Evolutionary conservation across 2,888 invertebrate species (phyloP).

Genomic region (Meiosimyza platycephala): DNA sequence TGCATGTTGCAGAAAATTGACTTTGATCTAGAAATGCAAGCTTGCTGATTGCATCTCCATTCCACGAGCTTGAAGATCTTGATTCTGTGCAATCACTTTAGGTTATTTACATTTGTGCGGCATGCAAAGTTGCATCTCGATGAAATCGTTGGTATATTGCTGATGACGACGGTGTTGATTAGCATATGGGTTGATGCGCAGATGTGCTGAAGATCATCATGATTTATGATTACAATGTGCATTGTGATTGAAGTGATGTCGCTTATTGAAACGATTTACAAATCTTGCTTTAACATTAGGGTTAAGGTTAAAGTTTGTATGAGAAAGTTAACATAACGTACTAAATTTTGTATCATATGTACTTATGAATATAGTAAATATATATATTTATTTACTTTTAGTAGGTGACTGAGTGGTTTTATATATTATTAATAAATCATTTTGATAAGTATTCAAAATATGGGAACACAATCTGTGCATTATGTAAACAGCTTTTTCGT

Average conservation of each 20-base stretch:
- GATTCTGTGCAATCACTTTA: slow-evolving; percentile 36
- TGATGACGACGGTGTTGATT: not conserved
- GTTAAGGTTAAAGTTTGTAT: slow-evolving; percentile 15
- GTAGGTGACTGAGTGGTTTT: too few species aligned
- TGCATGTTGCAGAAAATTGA: slow-evolving; percentile 21
- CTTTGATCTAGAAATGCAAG: slow-evolving; percentile 12
- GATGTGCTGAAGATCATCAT: not conserved
- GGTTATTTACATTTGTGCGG: slow-evolving; percentile 40
- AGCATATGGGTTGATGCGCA: not conserved
- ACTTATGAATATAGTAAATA: too few species aligned
- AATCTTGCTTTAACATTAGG: slow-evolving; percentile 9
- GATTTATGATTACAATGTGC: slow-evolving; percentile 14
- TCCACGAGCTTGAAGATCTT: not conserved
- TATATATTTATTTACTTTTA: too few species aligned
- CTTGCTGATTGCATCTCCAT: slow-evolving; percentile 1
- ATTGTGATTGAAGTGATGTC: slow-evolving; percentile 1
- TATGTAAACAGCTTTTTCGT: too few species aligned
- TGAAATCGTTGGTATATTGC: not conserved
- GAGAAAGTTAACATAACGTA: too few species aligned
- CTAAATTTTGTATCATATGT: too few species aligned
- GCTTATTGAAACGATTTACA: not conserved
- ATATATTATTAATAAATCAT: too few species aligned
- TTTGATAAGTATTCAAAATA: too few species aligned
- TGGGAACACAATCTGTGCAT: too few species aligned
- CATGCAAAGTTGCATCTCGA: not conserved